Conservation (phyloP, 2,888 invertebrate species). For the Zygaena filipendulae region DNA sequence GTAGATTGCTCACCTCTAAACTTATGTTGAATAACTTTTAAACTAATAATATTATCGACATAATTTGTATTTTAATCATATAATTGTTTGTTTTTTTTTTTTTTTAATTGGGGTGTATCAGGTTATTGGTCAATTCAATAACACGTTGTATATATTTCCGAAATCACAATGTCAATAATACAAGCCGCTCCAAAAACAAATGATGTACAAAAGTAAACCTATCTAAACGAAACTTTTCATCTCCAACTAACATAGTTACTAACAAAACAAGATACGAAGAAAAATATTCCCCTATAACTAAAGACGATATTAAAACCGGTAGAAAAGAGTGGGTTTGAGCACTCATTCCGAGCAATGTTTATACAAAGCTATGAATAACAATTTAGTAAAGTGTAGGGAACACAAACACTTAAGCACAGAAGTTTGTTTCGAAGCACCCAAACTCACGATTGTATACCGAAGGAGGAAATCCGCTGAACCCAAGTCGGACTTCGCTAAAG, state of each 20-base stretch:
- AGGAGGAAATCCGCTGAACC: no score
- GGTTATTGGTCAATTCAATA: no score
- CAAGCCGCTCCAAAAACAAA: no score
- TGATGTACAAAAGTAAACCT: background rate
- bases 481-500: no score
- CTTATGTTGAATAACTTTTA: no score
- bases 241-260: conserved; percentile 29
- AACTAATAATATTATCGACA: no score
- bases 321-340: conserved; percentile 55
- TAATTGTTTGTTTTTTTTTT: no score
- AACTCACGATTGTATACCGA: conserved; percentile 58
- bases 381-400: conserved; percentile 61
- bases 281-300: conserved; percentile 45
- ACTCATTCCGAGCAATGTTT: conserved; percentile 55
- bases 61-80: no score
- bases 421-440: conserved; percentile 63
- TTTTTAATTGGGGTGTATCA: no score
- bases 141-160: no score
- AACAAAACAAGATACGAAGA: conserved; percentile 29
- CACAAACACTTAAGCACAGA: conserved; percentile 58
- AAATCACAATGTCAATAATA: no score
- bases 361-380: conserved; percentile 67
- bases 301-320: conserved; percentile 48
- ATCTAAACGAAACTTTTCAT: conserved; percentile 8
- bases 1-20: no score